These are phyloP conservation scores for Ahaetulla prasina DNA, from an alignment of 2,113 vertebrate genomes.

Conservation along the genomic window DNA sequence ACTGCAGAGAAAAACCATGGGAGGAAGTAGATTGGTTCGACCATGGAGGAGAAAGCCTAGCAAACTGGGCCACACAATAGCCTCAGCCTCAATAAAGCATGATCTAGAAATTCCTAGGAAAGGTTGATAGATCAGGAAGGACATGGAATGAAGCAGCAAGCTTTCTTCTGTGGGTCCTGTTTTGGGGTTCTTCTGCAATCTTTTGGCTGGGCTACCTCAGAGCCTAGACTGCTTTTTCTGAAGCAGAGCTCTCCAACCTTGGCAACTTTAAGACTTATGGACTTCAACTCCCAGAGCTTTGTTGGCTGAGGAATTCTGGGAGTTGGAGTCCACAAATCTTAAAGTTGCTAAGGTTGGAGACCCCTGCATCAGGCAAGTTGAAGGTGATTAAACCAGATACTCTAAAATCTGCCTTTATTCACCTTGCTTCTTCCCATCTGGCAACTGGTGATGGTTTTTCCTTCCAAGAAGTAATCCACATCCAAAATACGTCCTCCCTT, in stretches of 20 bases:
- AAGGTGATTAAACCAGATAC: not conserved
- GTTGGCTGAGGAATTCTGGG: too few relatives aligned
- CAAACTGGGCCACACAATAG: not conserved
- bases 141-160: not conserved
- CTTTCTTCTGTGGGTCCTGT: not conserved
- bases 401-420: not conserved
- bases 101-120: not conserved
- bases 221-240: not conserved
- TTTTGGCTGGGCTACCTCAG: not conserved
- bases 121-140: not conserved
- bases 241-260: too few relatives aligned
- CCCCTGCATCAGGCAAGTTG: not conserved
- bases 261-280: too few relatives aligned
- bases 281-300: too few relatives aligned
- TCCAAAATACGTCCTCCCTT: not conserved
- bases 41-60: not conserved
- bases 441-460: not conserved
- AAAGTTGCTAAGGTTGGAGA: too few relatives aligned
- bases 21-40: not conserved
- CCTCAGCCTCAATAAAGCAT: not conserved
- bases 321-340: too few relatives aligned
- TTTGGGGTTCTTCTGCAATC: not conserved
- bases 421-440: not conserved
- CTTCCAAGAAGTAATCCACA: not conserved
- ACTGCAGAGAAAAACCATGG: not conserved